Conservation (phyloP, 1,140 invertebrate genomes). For the Musca domestica region DNA sequence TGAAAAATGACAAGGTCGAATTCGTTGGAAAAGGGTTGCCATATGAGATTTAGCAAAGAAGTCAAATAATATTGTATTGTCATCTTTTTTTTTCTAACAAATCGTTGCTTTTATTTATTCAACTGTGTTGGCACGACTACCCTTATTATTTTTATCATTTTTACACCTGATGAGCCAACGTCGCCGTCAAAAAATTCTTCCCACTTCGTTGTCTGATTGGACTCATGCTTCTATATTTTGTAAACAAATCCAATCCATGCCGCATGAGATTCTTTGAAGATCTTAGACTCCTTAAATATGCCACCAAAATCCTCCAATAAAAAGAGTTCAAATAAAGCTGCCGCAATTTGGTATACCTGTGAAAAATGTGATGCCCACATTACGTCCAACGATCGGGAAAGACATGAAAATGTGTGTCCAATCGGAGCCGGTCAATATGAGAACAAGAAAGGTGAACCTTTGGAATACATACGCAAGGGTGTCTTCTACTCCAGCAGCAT, state of each 20-base stretch:
- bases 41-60: no score
- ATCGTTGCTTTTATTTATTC: no score
- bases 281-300: slow-evolving; percentile 27
- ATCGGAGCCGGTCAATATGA: slow-evolving; percentile 16
- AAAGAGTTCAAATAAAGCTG: slow-evolving; percentile 33
- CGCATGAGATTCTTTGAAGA: no score
- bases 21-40: no score
- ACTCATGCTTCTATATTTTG: neutral
- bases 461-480: slow-evolving; percentile 35
- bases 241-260: slow-evolving; percentile 8
- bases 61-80: no score
- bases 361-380: slow-evolving; percentile 42
- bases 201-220: no score
- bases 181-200: no score
- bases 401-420: slow-evolving; percentile 35
- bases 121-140: no score
- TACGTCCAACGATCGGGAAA: slow-evolving; percentile 39
- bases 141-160: no score
- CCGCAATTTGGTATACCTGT: slow-evolving; percentile 42
- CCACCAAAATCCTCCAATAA: slow-evolving; percentile 48
- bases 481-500: slow-evolving; percentile 36
- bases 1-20: no score
- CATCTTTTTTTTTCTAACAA: no score
- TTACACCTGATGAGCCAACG: no score
- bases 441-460: neutral